Percentiles rank a stretch among this genome's conserved stretches.
phyloP scores from a whole-genome alignment of 1,140 invertebrate genomes.

The Tribolium castaneum region DNA sequence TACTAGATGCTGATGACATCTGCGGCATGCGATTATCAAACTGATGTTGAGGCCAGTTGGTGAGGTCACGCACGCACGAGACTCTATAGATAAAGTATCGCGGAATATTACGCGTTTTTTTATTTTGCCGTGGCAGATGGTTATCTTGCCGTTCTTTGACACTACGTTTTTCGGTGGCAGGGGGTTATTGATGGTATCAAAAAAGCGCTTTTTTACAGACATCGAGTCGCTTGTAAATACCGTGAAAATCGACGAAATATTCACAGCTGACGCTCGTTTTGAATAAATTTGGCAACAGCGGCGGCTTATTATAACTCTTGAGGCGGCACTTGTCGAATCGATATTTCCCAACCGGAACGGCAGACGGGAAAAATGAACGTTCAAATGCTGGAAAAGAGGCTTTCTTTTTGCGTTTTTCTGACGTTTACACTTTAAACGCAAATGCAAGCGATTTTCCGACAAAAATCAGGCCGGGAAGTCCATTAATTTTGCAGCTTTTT shows the following conservation, averaged over 20 bases:
- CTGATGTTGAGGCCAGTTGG: slow-evolving; percentile 11
- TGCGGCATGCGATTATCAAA: slow-evolving; percentile 21
- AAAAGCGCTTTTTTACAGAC: neutral
- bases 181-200: neutral
- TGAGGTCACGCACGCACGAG: slow-evolving; percentile 15
- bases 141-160: neutral
- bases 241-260: slow-evolving; percentile 8
- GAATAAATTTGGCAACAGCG: slow-evolving; percentile 21
- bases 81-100: neutral
- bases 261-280: slow-evolving; percentile 23
- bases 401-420: neutral
- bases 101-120: neutral
- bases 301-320: slow-evolving; percentile 16
- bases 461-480: too few relatives aligned
- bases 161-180: neutral
- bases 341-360: neutral
- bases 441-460: neutral
- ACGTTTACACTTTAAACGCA: neutral
- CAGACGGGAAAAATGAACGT: neutral
- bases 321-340: neutral
- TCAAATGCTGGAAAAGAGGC: neutral
- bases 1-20: slow-evolving; percentile 2
- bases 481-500: too few relatives aligned
- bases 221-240: neutral
- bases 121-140: neutral